Percentiles rank a stretch among this genome's conserved stretches.
phyloP scores from a whole-genome alignment of 2,113 vertebrate species.

The Ceyx melanurus region DNA sequence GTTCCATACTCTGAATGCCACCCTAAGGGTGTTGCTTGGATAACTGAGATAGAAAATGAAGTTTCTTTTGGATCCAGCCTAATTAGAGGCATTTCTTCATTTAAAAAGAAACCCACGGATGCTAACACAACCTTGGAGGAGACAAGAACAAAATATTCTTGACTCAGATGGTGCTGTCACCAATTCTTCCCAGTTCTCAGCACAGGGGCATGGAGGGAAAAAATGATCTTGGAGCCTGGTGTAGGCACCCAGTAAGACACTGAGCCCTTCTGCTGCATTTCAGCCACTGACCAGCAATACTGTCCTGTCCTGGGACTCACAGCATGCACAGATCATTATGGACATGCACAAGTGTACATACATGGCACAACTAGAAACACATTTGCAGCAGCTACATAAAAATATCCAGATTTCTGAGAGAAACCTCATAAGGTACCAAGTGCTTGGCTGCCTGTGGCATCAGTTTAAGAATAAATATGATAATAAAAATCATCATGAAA shows the following conservation, averaged over 20 bases:
- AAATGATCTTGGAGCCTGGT: not conserved
- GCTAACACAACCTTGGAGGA: not conserved
- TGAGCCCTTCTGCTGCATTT: not conserved
- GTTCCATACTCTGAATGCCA: not conserved
- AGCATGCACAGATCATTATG: not conserved
- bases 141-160: not conserved
- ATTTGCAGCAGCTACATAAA: not conserved
- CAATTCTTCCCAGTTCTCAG: not conserved
- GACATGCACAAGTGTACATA: not conserved
- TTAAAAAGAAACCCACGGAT: not conserved
- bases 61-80: not conserved
- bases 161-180: not conserved
- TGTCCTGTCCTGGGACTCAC: not conserved
- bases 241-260: not conserved
- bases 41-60: not conserved
- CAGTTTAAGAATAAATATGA: conserved; percentile 25
- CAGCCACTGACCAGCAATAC: not conserved
- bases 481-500: conserved; percentile 22
- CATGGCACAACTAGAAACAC: not conserved
- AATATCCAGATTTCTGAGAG: not conserved
- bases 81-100: not conserved
- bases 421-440: conserved; percentile 18
- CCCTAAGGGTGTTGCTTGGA: not conserved
- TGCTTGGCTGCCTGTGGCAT: conserved; percentile 2
- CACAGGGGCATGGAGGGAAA: not conserved